Evolutionary conservation across 2,888 invertebrate species (phyloP), one percentile per base, ranked within the genome.

Genomic region (Ptilodon capucinus): DNA sequence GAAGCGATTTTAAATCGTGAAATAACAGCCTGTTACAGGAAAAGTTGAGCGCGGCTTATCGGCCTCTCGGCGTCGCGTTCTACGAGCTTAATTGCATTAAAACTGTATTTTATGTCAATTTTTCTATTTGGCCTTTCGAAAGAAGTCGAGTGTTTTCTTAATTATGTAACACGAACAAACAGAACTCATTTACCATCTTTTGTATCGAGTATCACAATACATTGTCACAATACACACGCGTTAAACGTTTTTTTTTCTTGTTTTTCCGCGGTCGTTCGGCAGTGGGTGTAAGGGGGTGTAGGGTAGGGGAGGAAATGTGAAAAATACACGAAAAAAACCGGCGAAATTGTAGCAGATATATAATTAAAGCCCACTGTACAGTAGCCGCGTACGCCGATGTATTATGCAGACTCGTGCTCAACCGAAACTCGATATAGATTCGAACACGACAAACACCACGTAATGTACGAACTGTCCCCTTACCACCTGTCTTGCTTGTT

Each of bases 321-420:
- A 91, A 91, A 91, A 91, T 91, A 91, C 91, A 90, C 91, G 88
- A 91, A 91, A 91, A 72, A 91, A 91, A 91, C n/a, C n/a, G 88
- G 85, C 86, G 84, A 90, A 91, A 90, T 90, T 90, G 91, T 90
- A 89, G 89, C 91, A 91, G 90, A 91, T 91, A 91, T 91, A 91
- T 90, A 91, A 91, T 91, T 91, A 91, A 91, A 90, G 89, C 78
- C 86, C 81, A 73, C 78, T 84, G 86, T 89, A 88, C 86, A 86
- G 86, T 74, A 78, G 76, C 84, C 76, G 77, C 81, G 86, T 78
- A 79, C 74, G 66, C 76, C 84, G 81, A 90, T 91, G 89, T 90
- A 87, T 90, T 89, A 91, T 90, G 90, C 90, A 91, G 80, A 74
- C 74, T 67, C 77, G 81, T 74, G 76, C 78, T 75, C 76, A 69